phyloP scores from a whole-genome alignment of 2,113 vertebrate species.

The Podilymbus podiceps region DNA sequence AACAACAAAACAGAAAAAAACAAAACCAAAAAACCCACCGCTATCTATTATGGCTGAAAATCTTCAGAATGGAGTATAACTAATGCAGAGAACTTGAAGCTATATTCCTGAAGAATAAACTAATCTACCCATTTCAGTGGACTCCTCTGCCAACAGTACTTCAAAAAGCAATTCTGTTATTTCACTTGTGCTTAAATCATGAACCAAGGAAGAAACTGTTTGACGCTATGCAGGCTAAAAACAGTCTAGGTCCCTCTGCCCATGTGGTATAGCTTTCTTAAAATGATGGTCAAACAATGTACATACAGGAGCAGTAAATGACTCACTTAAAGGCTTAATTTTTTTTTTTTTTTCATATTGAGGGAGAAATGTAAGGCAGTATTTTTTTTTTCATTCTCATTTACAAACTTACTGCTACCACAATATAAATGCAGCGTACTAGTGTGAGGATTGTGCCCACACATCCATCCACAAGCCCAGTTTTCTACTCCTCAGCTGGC shows the following conservation, averaged over 20 bases:
- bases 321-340: neutral
- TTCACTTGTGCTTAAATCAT: neutral
- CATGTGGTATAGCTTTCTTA: neutral
- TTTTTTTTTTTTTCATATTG: neutral
- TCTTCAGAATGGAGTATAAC: neutral
- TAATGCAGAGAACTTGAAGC: conserved; percentile 4
- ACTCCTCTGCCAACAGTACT: neutral
- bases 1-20: too few species aligned
- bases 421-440: neutral
- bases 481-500: neutral
- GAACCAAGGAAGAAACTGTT: neutral
- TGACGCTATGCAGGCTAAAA: neutral
- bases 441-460: neutral
- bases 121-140: neutral
- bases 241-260: neutral
- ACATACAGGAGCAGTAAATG: neutral
- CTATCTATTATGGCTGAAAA: neutral
- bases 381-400: neutral
- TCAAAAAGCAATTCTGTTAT: neutral
- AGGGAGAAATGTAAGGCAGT: neutral
- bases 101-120: conserved; percentile 4
- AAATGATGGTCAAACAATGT: neutral
- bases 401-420: neutral
- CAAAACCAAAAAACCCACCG: too few species aligned
- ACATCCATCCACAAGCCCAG: neutral